Base-by-base conservation (phyloP, 1,140 invertebrate species). In the Nasonia longicornis region DNA sequence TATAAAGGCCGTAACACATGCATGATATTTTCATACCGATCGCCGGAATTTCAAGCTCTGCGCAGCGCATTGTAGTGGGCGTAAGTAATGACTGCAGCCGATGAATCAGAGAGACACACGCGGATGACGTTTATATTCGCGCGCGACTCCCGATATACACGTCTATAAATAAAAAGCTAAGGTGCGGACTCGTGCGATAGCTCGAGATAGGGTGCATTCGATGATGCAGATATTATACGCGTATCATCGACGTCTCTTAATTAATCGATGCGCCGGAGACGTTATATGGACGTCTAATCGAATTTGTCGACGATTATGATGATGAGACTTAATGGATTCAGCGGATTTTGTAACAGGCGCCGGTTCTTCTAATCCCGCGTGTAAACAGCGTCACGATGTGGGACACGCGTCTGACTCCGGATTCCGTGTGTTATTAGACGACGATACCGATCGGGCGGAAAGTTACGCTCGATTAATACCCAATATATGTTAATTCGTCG, bases 151-250 rank as follows among this genome's bases (percentile, higher is more conserved):
- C 16, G 52, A 58, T 58, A 58, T 58, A 58, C 16, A 58, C 52
- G 35, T 70, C 76, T 78, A 78, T 70, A 78, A 78, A 78, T 78
- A 77, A 35, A 77, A 22, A 4, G n/a, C 26, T n/a, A 22, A 77
- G 75, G 64, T 77, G 75, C 64, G 75, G 12, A 38, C 20, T 2
- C 22, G 6, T 6, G 26, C 26, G 11, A 48, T 10, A 48, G 14
- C 45, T 45, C 42, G 35, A 58, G 74, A 77, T 77, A 77, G 63
- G 67, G n/a, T 67, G 64, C 64, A 45, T 64, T 42, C 67, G 75
- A 77, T 69, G 75, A 77, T 64, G 75, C 38, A 38, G 38, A 77
- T 26, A 20, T n/a, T 58, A n/a, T 6, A 58, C 20, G 52, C 42
- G 42, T 45, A 35, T 58, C 26, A 58, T 58, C 16, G 52, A n/a